Conservation (phyloP, 2,113 vertebrate genomes). For the Orycteropus afer region DNA sequence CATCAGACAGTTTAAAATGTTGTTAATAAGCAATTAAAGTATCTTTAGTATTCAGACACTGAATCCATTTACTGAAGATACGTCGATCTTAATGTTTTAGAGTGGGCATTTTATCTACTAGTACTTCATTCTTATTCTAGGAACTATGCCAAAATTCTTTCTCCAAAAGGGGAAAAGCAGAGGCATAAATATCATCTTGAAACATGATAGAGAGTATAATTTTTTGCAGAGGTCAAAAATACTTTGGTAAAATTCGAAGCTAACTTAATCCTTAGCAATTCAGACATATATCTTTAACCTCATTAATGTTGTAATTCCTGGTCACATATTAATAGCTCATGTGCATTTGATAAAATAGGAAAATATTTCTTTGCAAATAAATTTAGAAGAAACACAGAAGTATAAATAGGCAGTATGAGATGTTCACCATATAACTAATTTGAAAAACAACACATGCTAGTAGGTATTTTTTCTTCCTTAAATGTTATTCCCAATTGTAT, state of each 20-base stretch:
- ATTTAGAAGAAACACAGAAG: background rate
- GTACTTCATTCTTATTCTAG: conserved; percentile 50
- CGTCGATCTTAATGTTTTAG: background rate
- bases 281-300: background rate
- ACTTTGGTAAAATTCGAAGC: background rate
- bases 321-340: background rate
- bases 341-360: background rate
- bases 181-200: background rate
- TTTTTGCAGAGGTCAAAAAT: background rate
- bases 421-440: conserved; percentile 13
- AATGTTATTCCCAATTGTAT: background rate
- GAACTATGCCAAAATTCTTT: conserved; percentile 32
- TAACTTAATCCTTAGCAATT: background rate
- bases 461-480: background rate
- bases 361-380: background rate
- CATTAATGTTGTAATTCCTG: background rate
- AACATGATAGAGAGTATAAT: background rate
- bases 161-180: background rate
- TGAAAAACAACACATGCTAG: background rate
- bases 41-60: conserved; percentile 39
- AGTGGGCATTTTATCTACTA: background rate
- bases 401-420: background rate
- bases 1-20: conserved; percentile 56
- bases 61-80: conserved; percentile 47
- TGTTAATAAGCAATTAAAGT: conserved; percentile 66